Evolutionary conservation across 1,140 invertebrate genomes (phyloP), one percentile per base, ranked within the genome.

Genomic region (Drosophila rhopaloa): DNA sequence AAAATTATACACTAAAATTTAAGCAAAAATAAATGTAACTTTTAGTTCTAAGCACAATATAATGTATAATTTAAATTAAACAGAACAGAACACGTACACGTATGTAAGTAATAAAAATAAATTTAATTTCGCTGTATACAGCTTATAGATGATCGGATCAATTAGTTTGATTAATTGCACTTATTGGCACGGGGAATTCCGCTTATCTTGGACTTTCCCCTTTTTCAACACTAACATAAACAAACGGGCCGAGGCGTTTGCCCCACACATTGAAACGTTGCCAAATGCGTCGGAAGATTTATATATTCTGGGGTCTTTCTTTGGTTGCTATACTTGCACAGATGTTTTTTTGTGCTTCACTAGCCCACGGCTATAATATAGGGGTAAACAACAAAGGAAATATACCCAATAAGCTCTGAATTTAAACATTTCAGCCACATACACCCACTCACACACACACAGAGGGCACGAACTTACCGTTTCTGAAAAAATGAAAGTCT

Each of bases 401-500:
- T 38, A 44, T 51, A 66, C 14, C 44, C 46, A 24, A 59, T 51
- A 38, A 40, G 46, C 6, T 40, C 47, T 48, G 81, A 55, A 66
- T 24, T 60, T 43, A 55, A 67, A 68, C 50, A 65, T 53, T 58
- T 55, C 9, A 50, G 29, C 55, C 16, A 56, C 38, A 60, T 47
- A 67, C 35, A 51, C 27, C 38, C 61, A 55, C 29, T 40, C 47
- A 29, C 10, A 47, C 10, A 50, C 24, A 58, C 24, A 40, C 24
- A 48, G 24, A 24, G 16, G 38, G 27, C 43, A 35, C 11, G 41
- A 43, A 82, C 89, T 90, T 73, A 92, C 91, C 90, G 88, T 78
- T 91, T 91, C 74, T 91, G 91, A 61, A 92, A 92, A 38, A 92
- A 67, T 54, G 77, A 76, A 58, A 78, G 82, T 48, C 91, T 74